Conservation (phyloP, 2,888 invertebrate genomes). For the Synanthedon formicaeformis region DNA sequence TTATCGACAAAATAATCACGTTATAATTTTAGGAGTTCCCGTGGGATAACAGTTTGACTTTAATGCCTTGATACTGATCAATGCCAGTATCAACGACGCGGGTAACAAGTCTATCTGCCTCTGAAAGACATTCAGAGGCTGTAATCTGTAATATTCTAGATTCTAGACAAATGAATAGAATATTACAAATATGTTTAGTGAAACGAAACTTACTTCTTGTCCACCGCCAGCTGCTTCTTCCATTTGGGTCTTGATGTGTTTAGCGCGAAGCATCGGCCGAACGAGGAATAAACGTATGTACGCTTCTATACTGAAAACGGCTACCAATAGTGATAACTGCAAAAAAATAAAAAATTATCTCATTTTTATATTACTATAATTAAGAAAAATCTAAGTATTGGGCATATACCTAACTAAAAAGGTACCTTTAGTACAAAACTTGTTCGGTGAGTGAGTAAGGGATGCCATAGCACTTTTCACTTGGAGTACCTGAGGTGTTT, state of each 20-base stretch:
- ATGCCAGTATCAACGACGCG: too few relatives aligned
- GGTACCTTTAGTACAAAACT: too few relatives aligned
- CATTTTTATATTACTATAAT: too few relatives aligned
- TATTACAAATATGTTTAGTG: slow-evolving; percentile 5
- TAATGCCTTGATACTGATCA: too few relatives aligned
- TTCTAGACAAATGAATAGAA: background rate
- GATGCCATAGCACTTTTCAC: too few relatives aligned
- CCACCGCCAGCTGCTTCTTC: slow-evolving; percentile 83
- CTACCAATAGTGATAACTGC: slow-evolving; percentile 74
- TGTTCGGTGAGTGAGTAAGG: too few relatives aligned
- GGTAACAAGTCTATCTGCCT: background rate
- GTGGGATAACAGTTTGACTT: too few relatives aligned
- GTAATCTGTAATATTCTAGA: too few relatives aligned
- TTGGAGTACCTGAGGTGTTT: too few relatives aligned
- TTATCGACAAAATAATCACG: too few relatives aligned
- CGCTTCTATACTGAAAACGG: slow-evolving; percentile 80
- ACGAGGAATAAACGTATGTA: slow-evolving; percentile 82
- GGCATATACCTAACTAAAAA: background rate
- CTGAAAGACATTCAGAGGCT: too few relatives aligned
- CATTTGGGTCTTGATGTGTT: slow-evolving; percentile 79
- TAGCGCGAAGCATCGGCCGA: slow-evolving; percentile 78
- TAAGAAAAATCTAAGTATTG: background rate
- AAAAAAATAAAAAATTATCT: slow-evolving; percentile 29
- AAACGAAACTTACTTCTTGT: slow-evolving; percentile 65
- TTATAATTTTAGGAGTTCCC: too few relatives aligned